phyloP scores from a whole-genome alignment of 2,888 invertebrate species.

The Linyphia triangularis region DNA sequence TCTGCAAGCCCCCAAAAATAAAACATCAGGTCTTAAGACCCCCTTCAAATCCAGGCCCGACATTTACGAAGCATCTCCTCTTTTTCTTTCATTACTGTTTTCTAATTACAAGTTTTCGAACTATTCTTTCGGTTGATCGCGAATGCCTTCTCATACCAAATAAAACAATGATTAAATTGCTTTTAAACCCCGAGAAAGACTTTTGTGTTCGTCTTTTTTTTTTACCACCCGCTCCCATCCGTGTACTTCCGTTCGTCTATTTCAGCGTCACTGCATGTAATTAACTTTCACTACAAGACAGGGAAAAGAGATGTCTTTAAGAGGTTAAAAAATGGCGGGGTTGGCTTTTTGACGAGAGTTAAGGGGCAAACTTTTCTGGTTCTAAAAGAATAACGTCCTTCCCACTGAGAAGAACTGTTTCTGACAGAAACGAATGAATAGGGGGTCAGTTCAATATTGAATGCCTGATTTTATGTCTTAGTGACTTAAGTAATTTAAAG shows the following conservation, averaged over 20 bases:
- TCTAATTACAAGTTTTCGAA: constrained; percentile 25
- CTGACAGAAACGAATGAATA: neutral
- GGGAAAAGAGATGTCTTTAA: constrained; percentile 1
- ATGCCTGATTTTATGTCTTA: too few species aligned
- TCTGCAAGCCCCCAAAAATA: neutral
- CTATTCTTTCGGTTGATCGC: constrained; percentile 13
- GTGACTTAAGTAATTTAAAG: too few species aligned
- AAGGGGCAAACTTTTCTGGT: neutral
- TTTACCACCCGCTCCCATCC: neutral
- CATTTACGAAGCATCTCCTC: neutral
- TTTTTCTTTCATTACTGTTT: neutral
- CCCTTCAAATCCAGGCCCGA: neutral
- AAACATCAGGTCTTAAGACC: neutral
- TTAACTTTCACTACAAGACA: neutral
- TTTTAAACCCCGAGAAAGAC: constrained; percentile 17
- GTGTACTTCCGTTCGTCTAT: neutral
- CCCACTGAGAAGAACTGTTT: neutral
- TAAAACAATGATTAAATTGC: constrained; percentile 33
- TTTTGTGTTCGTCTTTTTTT: neutral
- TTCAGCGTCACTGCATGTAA: constrained; percentile 25
- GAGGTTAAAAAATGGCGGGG: neutral
- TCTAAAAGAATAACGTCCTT: neutral
- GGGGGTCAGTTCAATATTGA: neutral
- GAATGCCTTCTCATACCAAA: constrained; percentile 3
- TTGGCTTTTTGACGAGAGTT: constrained; percentile 18